Conservation (phyloP, 1,140 invertebrate species). For the Scaptodrosophila lebanonensis region DNA sequence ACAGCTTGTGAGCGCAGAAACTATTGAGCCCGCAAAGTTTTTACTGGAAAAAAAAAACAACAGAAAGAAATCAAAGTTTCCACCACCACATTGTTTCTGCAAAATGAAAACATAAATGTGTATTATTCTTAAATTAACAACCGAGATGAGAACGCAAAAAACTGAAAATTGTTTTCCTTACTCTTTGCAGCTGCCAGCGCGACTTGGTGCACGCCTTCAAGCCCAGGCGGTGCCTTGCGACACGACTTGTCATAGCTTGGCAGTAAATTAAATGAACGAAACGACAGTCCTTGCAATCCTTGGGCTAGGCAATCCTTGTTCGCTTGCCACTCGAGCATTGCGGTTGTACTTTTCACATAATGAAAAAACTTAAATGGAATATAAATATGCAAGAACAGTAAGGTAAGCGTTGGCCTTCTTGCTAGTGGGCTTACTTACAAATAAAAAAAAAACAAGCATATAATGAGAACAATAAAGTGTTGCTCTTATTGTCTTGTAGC, state of each 20-base stretch:
- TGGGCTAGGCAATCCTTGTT: slow-evolving; percentile 22
- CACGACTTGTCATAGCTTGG: slow-evolving; percentile 10
- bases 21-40: too few relatives aligned
- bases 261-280: slow-evolving; percentile 41
- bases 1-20: too few relatives aligned
- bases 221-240: neutral
- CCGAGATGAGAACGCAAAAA: slow-evolving; percentile 62
- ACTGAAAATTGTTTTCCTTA: slow-evolving; percentile 49
- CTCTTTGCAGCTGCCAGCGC: neutral
- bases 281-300: slow-evolving; percentile 44
- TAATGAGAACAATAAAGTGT: too few relatives aligned
- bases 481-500: too few relatives aligned
- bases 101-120: slow-evolving; percentile 54
- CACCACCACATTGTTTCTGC: too few relatives aligned
- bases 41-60: neutral
- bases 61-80: too few relatives aligned
- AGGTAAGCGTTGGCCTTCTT: slow-evolving; percentile 2
- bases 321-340: slow-evolving; percentile 25
- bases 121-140: slow-evolving; percentile 67
- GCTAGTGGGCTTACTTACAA: too few relatives aligned
- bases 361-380: slow-evolving; percentile 68
- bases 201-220: neutral
- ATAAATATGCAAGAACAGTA: slow-evolving; percentile 41
- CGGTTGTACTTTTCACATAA: too few relatives aligned
- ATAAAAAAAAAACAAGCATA: too few relatives aligned